A percentile compares a stretch with the other conserved stretches of the same genome.
phyloP scores from a whole-genome alignment of 2,797 vertebrate genomes.

The Octomys mimax region DNA sequence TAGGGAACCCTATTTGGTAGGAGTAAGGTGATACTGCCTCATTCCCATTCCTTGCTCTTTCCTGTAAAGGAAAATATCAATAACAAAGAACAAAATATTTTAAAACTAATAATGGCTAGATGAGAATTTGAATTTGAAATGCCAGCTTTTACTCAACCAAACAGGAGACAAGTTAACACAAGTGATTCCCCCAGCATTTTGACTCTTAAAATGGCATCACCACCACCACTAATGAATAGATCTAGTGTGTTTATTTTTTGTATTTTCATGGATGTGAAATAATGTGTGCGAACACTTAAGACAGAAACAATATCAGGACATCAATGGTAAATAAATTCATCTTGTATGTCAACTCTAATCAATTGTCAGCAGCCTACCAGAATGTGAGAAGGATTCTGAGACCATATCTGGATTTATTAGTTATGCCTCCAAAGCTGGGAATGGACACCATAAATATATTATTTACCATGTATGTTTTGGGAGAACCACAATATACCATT shows the following conservation, averaged over 20 bases:
- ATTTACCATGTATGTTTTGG: constrained; percentile 43
- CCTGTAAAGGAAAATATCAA: neutral
- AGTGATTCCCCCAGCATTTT: neutral
- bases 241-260: constrained; percentile 40
- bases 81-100: neutral
- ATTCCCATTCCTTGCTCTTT: neutral
- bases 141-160: neutral
- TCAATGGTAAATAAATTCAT: neutral
- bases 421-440: constrained; percentile 1
- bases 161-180: neutral
- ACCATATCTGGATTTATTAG: constrained; percentile 46
- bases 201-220: neutral
- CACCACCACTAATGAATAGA: neutral
- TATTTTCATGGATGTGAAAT: constrained; percentile 41
- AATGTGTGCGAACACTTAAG: neutral
- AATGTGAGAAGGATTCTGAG: constrained; percentile 20
- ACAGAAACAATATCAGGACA: neutral
- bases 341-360: constrained; percentile 13
- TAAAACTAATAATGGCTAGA: neutral
- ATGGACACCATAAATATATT: constrained; percentile 17
- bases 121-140: neutral
- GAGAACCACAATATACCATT: constrained; percentile 10
- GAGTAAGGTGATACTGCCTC: neutral
- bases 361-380: neutral
- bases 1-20: neutral